Base-by-base conservation (phyloP, 2,888 invertebrate species). In the Molorchus minor region DNA sequence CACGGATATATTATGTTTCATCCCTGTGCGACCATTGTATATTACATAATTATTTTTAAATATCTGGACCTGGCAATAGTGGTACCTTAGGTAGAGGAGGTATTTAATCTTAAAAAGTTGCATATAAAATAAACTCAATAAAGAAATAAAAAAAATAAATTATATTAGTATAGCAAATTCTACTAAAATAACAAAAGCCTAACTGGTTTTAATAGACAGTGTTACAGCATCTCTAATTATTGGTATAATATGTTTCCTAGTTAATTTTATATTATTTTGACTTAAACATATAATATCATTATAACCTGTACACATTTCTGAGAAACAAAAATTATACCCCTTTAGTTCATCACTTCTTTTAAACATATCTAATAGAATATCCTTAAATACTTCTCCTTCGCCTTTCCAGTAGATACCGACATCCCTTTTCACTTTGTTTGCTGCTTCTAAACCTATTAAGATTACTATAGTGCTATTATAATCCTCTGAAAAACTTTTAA, bases 211-310 rank as follows among this genome's bases (percentile, higher is more conserved):
- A n/a, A n/a, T n/a, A n/a, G n/a, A 33, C 21, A 33, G 35, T 17
- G 40, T 17, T 43, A 63, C 40, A 38, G 83, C 83, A n/a, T 80
- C 78, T 67, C 83, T 84, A 10, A 90, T 70, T 16, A 88, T 82
- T 0, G 89, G 89, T 55, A 90, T 78, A 62, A 89, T 85, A 72
- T 90, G 89, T 75, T 91, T 91, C 19, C 91, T 82, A 0, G 89
- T 86, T 0, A 85, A 84, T 38, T 82, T 80, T 0, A 86, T 72
- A 71, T 91, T 89, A 0, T 75, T 71, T 68, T 90, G 89, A 5
- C 78, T 79, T 69, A 85, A 86, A 68, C 86, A 85, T 5, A 74
- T 65, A 43, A 85, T 83, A 52, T 82, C 75, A 29, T 79, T 74
- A 30, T 83, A 80, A 45, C 76, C 74, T 33, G 80, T 75, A 30